Percentiles rank a stretch among this genome's conserved stretches.
phyloP scores from a whole-genome alignment of 2,113 vertebrate genomes.

The Hyperopisus bebe region DNA sequence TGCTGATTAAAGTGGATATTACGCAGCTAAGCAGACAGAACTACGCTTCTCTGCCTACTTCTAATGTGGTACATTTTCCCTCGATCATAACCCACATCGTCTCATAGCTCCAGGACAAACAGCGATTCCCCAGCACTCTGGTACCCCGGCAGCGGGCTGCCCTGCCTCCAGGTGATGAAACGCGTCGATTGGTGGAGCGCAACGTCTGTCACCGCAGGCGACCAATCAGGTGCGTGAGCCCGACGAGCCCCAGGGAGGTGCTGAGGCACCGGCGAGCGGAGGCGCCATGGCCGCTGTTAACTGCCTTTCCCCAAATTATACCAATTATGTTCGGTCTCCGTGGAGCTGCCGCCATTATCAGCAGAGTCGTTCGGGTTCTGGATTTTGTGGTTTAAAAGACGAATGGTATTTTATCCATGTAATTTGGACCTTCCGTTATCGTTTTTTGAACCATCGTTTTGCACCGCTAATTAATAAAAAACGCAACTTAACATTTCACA shows the following conservation, averaged over 20 bases:
- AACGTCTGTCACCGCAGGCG: neutral
- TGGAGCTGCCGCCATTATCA: neutral
- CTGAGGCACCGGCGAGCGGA: neutral
- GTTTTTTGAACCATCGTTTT: neutral
- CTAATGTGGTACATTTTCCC: neutral
- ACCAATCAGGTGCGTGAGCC: neutral
- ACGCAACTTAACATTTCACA: neutral
- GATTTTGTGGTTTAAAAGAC: neutral
- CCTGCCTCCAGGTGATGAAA: neutral
- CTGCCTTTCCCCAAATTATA: neutral
- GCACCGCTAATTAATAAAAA: neutral
- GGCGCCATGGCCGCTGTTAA: neutral
- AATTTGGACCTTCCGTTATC: neutral
- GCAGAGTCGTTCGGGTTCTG: neutral
- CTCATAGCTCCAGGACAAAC: neutral
- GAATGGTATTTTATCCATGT: neutral
- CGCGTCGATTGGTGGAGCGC: neutral
- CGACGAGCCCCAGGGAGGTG: neutral
- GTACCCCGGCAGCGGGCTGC: neutral
- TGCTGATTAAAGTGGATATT: neutral
- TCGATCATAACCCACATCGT: neutral
- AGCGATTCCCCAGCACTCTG: no score
- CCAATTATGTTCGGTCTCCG: slow-evolving; percentile 5
- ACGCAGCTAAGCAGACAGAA: neutral
- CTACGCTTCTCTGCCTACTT: neutral